phyloP scores from a whole-genome alignment of 2,888 invertebrate genomes.

The Heteromyza rotundicornis region DNA sequence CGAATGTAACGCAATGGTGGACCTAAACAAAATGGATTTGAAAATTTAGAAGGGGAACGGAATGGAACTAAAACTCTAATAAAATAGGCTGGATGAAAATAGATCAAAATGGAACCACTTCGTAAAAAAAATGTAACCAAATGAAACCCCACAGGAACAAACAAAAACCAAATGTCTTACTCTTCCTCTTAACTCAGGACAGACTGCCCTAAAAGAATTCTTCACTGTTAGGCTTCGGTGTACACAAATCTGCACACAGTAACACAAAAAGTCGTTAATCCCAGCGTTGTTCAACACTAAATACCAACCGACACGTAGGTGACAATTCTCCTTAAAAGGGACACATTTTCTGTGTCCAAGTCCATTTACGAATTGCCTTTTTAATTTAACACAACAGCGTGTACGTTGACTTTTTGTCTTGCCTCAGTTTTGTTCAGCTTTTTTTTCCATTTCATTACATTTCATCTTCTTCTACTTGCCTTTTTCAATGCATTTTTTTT shows the following conservation, averaged over 20 bases:
- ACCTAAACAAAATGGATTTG: too few species aligned
- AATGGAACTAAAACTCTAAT: too few species aligned
- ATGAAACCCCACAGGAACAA: too few species aligned
- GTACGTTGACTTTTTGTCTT: background rate
- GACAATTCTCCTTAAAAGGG: slow-evolving; percentile 5
- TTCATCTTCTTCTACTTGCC: background rate
- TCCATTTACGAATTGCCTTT: slow-evolving; percentile 31
- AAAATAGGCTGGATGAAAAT: too few species aligned
- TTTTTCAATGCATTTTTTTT: background rate
- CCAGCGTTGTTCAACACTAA: background rate
- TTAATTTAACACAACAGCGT: slow-evolving; percentile 25
- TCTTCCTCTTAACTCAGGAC: too few species aligned
- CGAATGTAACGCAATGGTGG: too few species aligned
- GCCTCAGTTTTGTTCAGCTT: slow-evolving; percentile 24
- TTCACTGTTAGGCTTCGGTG: background rate
- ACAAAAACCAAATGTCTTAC: too few species aligned
- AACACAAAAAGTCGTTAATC: background rate
- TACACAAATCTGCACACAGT: too few species aligned
- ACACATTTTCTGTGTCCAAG: slow-evolving; percentile 27
- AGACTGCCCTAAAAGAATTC: too few species aligned
- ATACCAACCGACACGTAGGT: slow-evolving; percentile 3
- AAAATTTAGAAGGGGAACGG: too few species aligned
- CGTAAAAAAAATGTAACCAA: too few species aligned
- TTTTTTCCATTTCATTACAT: slow-evolving; percentile 11
- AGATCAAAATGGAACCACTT: too few species aligned